Conservation (phyloP, 2,113 vertebrate species). For the Raja brachyura region DNA sequence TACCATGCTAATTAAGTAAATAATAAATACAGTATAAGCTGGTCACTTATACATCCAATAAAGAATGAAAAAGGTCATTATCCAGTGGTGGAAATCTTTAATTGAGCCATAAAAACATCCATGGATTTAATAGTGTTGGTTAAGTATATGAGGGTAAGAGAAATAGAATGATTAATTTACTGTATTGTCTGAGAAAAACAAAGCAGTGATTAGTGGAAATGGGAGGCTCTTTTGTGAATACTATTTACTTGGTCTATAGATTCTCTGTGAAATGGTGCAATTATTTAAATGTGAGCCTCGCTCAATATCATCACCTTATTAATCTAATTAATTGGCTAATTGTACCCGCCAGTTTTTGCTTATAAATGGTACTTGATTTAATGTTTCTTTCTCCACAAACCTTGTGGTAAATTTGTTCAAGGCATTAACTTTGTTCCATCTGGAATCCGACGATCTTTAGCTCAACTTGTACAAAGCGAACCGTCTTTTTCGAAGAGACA, state of each 20-base stretch:
- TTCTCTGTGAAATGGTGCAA: not conserved
- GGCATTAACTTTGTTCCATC: not conserved
- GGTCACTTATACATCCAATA: not conserved
- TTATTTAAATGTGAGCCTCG: not conserved
- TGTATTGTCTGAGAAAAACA: too few species aligned
- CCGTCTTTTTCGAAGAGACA: not conserved
- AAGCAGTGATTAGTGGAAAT: not conserved
- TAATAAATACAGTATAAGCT: not conserved
- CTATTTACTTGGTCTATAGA: not conserved
- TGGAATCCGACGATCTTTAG: not conserved
- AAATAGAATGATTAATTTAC: too few species aligned
- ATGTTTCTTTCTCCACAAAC: not conserved
- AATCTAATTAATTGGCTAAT: not conserved
- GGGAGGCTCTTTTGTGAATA: not conserved
- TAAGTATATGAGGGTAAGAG: too few species aligned
- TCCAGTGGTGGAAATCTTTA: too few species aligned
- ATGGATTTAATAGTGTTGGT: too few species aligned
- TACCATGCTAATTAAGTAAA: not conserved
- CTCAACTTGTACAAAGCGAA: not conserved
- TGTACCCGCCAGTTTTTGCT: not conserved
- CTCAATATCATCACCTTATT: not conserved
- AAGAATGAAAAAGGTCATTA: not conserved
- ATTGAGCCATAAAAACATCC: too few species aligned
- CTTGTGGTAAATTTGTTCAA: not conserved
- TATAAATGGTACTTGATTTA: not conserved